phyloP scores from a whole-genome alignment of 2,888 invertebrate species.

The Drosophila meridiana region DNA sequence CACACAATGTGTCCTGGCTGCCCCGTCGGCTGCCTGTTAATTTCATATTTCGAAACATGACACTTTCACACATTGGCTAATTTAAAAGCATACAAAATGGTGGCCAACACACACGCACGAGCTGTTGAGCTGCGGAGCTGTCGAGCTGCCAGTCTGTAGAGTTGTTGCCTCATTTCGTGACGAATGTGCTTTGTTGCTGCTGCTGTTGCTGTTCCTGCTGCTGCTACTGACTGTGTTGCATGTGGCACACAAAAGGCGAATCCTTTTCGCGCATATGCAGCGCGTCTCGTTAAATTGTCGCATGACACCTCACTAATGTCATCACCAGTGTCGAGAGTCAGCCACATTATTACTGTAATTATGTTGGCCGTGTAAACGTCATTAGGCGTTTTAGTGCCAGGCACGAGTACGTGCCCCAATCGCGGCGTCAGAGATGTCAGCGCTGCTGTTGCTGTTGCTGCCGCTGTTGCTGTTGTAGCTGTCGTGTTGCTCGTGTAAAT shows the following conservation, averaged over 20 bases:
- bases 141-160: conserved; percentile 30
- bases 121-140: conserved; percentile 7
- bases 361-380: conserved; percentile 80
- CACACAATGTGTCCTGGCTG: conserved; percentile 11
- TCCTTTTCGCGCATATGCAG: conserved; percentile 65
- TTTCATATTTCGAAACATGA: conserved; percentile 82
- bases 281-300: conserved; percentile 76
- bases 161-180: conserved; percentile 65
- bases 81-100: conserved; percentile 82
- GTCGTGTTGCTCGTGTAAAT: conserved; percentile 40
- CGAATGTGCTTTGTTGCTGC: conserved; percentile 67
- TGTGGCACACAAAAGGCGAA: conserved; percentile 57
- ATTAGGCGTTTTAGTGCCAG: conserved; percentile 73
- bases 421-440: conserved; percentile 28
- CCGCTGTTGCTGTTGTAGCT: conserved; percentile 2
- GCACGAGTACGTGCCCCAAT: conserved; percentile 53
- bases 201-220: conserved; percentile 35
- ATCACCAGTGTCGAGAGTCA: conserved; percentile 59
- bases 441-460: background rate
- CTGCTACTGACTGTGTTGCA: conserved; percentile 53
- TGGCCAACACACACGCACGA: conserved; percentile 73
- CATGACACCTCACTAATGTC: conserved; percentile 80
- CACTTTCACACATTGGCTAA: conserved; percentile 83
- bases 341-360: conserved; percentile 79
- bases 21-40: conserved; percentile 60